Evolutionary conservation across 2,113 vertebrate species (phyloP).

Genomic region (Sardina pilchardus): DNA sequence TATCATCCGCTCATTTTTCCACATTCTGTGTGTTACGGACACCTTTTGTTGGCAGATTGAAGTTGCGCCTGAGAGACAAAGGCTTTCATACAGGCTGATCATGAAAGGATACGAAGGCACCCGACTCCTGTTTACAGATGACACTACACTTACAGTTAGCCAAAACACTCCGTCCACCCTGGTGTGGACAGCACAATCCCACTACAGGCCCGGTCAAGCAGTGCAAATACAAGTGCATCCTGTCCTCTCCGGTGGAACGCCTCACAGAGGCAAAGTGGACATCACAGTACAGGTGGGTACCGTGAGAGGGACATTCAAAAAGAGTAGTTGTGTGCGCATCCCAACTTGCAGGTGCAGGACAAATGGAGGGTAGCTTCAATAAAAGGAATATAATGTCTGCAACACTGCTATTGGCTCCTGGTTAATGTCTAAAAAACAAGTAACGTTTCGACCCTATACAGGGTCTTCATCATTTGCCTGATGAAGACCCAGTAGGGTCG

Average conservation of each 20-base stretch:
- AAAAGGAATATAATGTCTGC: too few species aligned
- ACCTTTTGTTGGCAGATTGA: background rate
- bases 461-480: too few species aligned
- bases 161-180: background rate
- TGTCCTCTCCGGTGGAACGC: background rate
- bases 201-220: background rate
- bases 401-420: too few species aligned
- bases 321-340: too few species aligned
- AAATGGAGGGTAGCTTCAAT: too few species aligned
- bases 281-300: background rate
- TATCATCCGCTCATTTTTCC: background rate
- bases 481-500: too few species aligned
- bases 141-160: background rate
- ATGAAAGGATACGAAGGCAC: background rate
- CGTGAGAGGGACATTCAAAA: background rate
- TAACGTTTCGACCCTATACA: too few species aligned
- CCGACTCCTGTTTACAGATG: background rate
- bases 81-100: background rate
- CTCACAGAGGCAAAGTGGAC: background rate
- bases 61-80: background rate
- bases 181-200: background rate
- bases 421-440: too few species aligned
- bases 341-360: too few species aligned
- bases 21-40: background rate
- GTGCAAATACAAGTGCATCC: slow-evolving; percentile 3